These are phyloP conservation scores for Percina caprodes DNA, from an alignment of 2,113 vertebrate genomes.

Conservation along the genomic window DNA sequence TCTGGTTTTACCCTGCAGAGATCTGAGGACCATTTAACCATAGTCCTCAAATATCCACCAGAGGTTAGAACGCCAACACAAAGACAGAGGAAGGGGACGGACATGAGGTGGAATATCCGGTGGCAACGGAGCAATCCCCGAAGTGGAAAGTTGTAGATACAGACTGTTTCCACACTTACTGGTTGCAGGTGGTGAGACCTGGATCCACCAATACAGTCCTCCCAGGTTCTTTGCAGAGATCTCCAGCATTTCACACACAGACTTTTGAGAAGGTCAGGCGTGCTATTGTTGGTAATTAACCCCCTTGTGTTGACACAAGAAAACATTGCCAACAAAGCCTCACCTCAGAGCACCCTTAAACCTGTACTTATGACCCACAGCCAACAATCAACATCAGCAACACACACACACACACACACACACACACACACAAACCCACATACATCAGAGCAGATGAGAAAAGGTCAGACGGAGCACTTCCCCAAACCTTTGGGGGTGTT, in stretches of 20 bases:
- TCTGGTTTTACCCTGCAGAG: no score
- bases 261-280: conserved; percentile 71
- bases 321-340: conserved; percentile 47
- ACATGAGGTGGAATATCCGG: no score
- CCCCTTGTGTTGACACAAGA: conserved; percentile 61
- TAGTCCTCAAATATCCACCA: no score
- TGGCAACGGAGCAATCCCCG: no score
- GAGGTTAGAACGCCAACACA: no score
- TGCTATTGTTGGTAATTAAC: conserved; percentile 73
- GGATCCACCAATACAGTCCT: neutral
- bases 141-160: no score
- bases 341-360: conserved; percentile 54
- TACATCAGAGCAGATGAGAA: conserved; percentile 58
- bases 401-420: conserved; percentile 4
- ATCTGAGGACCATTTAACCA: no score
- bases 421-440: conserved; percentile 11
- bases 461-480: conserved; percentile 80
- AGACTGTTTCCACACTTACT: no score
- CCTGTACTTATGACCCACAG: conserved; percentile 61
- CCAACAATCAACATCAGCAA: conserved; percentile 47
- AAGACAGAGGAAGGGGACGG: no score
- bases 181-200: conserved; percentile 3
- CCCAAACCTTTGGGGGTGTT: conserved; percentile 65
- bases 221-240: conserved; percentile 22
- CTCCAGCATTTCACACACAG: conserved; percentile 23